These are phyloP conservation scores for Eurytemora carolleeae DNA, from an alignment of 1,140 invertebrate species.

Conservation along the genomic window DNA sequence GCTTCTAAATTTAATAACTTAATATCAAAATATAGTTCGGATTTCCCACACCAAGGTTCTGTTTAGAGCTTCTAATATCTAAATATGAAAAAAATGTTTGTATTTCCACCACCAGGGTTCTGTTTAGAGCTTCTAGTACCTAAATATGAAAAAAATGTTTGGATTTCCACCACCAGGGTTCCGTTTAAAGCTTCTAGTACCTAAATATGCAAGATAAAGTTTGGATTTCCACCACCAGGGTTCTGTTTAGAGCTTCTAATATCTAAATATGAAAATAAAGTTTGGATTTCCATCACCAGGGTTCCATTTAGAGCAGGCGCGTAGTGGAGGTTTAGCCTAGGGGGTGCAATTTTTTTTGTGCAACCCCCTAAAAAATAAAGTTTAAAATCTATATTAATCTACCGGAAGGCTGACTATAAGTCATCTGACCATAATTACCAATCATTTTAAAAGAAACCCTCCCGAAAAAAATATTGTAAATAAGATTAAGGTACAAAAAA, in stretches of 20 bases:
- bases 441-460: too few relatives aligned
- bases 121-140: not conserved
- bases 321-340: too few relatives aligned
- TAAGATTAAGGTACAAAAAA: not conserved
- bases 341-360: too few relatives aligned
- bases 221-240: not conserved
- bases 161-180: constrained; percentile 4
- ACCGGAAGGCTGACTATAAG: too few relatives aligned
- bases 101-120: constrained; percentile 4
- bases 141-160: not conserved
- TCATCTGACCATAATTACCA: too few relatives aligned
- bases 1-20: not conserved
- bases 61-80: not conserved
- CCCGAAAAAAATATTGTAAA: too few relatives aligned
- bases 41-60: not conserved
- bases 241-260: not conserved
- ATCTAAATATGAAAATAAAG: not conserved
- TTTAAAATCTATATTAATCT: not conserved
- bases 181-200: not conserved
- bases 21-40: not conserved
- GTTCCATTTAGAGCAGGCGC: too few relatives aligned
- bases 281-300: too few relatives aligned
- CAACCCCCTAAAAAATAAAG: not conserved
- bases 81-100: not conserved
- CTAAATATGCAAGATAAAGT: not conserved